Evolutionary conservation across 2,113 vertebrate genomes (phyloP).

Genomic region (Nycticorax nycticorax): DNA sequence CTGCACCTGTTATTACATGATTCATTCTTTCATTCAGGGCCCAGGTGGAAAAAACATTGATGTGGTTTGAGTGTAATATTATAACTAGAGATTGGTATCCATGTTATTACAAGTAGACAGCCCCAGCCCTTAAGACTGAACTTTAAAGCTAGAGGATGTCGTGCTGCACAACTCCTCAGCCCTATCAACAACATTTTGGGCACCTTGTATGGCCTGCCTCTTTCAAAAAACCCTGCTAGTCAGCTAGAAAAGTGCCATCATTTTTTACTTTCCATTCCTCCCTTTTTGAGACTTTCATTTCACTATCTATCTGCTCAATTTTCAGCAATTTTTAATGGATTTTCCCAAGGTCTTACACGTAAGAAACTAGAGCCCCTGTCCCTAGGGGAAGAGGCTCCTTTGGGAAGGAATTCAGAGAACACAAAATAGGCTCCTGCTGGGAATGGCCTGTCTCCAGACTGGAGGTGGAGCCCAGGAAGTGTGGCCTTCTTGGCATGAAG

Average conservation of each 20-base stretch:
- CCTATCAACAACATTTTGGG: background rate
- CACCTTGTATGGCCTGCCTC: background rate
- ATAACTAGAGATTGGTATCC: conserved; percentile 37
- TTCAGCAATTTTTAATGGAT: background rate
- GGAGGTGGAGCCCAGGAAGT: background rate
- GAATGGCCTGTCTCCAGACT: background rate
- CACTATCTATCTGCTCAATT: background rate
- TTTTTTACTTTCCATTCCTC: background rate
- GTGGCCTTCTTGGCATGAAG: background rate
- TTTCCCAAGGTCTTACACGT: background rate
- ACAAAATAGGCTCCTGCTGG: background rate
- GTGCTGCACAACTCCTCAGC: background rate
- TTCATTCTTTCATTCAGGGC: conserved; percentile 39
- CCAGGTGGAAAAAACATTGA: conserved; percentile 53
- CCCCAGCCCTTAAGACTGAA: background rate
- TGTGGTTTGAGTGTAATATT: conserved; percentile 57
- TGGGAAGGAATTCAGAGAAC: background rate
- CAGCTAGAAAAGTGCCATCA: background rate
- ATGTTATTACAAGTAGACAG: background rate
- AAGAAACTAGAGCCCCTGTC: background rate
- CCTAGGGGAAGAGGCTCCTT: background rate
- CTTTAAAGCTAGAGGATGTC: background rate
- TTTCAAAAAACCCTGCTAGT: background rate
- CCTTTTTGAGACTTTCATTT: background rate
- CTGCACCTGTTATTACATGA: conserved; percentile 61